These are phyloP conservation scores for Morone chrysops DNA, from an alignment of 2,113 vertebrate genomes.

Conservation along the genomic window DNA sequence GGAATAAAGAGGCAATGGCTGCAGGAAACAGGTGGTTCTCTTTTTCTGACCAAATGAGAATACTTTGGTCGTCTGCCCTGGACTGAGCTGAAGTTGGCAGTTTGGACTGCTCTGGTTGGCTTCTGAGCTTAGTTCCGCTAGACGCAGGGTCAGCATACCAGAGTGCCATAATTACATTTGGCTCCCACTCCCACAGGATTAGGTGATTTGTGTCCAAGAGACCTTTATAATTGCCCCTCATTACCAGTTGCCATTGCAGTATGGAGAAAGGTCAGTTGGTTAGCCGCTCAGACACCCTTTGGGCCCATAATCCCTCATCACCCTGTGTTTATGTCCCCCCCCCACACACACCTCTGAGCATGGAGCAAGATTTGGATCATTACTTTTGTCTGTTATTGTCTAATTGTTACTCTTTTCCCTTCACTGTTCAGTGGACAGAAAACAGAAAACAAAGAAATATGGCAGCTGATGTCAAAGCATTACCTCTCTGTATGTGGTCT, in stretches of 20 bases:
- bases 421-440: constrained; percentile 24
- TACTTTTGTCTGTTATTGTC: constrained; percentile 54
- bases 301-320: constrained; percentile 69
- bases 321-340: constrained; percentile 29
- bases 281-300: constrained; percentile 73
- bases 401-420: constrained; percentile 51
- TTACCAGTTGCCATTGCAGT: constrained; percentile 71
- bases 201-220: constrained; percentile 75
- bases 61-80: constrained; percentile 18
- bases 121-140: constrained; percentile 67
- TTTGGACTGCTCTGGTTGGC: constrained; percentile 51
- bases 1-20: constrained; percentile 25
- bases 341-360: constrained; percentile 33
- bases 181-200: constrained; percentile 76
- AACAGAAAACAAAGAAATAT: constrained; percentile 38
- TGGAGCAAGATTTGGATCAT: constrained; percentile 29
- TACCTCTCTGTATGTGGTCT: constrained; percentile 55
- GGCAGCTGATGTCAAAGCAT: constrained; percentile 18
- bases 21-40: constrained; percentile 52
- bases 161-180: constrained; percentile 77
- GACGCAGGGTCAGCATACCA: constrained; percentile 57
- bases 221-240: constrained; percentile 80
- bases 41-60: constrained; percentile 40
- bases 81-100: constrained; percentile 41
- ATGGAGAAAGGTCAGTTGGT: constrained; percentile 76